phyloP scores from a whole-genome alignment of 2,888 invertebrate species.

The Leptinotarsa tumamoca region DNA sequence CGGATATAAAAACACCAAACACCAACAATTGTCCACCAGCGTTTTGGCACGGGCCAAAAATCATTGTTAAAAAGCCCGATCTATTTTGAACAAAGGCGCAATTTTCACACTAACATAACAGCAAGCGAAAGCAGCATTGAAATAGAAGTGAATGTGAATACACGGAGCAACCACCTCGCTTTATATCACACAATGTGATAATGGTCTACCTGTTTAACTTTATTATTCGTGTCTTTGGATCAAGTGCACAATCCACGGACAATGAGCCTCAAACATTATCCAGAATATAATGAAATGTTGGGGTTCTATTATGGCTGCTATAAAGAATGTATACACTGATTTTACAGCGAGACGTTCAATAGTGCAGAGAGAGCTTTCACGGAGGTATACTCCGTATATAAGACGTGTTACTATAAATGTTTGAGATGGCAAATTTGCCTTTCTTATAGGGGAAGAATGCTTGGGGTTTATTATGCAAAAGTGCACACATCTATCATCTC shows the following conservation, averaged over 20 bases:
- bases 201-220: conserved; percentile 65
- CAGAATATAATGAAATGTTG: conserved; percentile 65
- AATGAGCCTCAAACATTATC: conserved; percentile 64
- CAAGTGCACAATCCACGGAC: conserved; percentile 66
- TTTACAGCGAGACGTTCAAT: conserved; percentile 57
- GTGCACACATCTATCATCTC: conserved; percentile 52
- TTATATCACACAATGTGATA: conserved; percentile 64
- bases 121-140: conserved; percentile 48
- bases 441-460: conserved; percentile 49
- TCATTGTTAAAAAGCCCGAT: conserved; percentile 27
- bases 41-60: conserved; percentile 26
- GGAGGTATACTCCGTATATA: conserved; percentile 34
- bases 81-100: conserved; percentile 41
- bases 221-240: conserved; percentile 65
- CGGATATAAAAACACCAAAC: not conserved
- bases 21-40: conserved; percentile 1
- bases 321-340: conserved; percentile 63
- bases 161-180: conserved; percentile 58
- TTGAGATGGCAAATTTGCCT: conserved; percentile 47
- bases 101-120: conserved; percentile 48
- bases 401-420: conserved; percentile 46
- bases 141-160: conserved; percentile 54
- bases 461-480: conserved; percentile 52
- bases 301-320: conserved; percentile 62
- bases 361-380: conserved; percentile 42